Evolutionary conservation across 1,140 invertebrate genomes (phyloP), one percentile per base, ranked within the genome.

Genomic region (Protaetia brevitarsis): DNA sequence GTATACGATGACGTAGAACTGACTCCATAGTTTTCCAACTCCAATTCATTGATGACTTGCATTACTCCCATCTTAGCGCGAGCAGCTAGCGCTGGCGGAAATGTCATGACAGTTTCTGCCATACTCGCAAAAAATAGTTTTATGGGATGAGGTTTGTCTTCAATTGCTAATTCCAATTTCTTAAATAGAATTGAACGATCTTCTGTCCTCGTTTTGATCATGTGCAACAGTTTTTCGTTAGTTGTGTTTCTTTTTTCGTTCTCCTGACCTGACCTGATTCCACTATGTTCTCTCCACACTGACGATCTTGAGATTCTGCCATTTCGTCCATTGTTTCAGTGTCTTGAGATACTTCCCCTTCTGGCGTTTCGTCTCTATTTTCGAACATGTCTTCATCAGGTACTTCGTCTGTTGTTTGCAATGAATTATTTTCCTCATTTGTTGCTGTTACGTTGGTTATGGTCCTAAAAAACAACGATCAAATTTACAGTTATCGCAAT

Each of bases 121-220:
- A 72, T 70, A 45, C 70, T 68, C 3, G 66, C 70, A 28, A 72
- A 70, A 65, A 72, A 72, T n/a, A 51, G 23, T 57, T 57, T 57
- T 26, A n/a, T n/a, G n/a, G n/a, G n/a, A n/a, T n/a, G 66, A 63
- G 2, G 68, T 68, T 61, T 71, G 26, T 1, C 68, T 34, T n/a
- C n/a, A n/a, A n/a, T n/a, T n/a, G n/a, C n/a, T n/a, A n/a, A n/a
- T n/a, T n/a, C n/a, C n/a, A n/a, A n/a, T n/a, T n/a, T n/a, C n/a
- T n/a, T n/a, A n/a, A n/a, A n/a, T n/a, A n/a, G n/a, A n/a, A n/a
- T n/a, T n/a, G 31, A 34, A 34, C 31, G 31, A 8, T 59, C 57
- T 8, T 59, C 27, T 8, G 21, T 6, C 13, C 7, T 16, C 21
- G 21, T 59, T 11, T 29, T 26, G 6, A 63, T 10, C 16, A 23